Conservation (phyloP, 2,113 vertebrate genomes). For the Tragelaphus scriptus region DNA sequence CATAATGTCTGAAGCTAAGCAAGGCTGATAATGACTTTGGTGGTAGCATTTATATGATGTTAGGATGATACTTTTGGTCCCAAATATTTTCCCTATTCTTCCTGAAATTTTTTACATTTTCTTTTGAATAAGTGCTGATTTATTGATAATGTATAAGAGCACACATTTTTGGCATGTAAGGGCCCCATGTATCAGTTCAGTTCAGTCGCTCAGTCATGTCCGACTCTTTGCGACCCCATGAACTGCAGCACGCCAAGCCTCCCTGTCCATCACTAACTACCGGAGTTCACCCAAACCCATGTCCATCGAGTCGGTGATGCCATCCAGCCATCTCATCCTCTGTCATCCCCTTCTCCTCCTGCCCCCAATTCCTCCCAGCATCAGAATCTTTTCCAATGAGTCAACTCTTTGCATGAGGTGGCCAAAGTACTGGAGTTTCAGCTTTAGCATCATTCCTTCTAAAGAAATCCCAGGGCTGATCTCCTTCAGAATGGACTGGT, state of each 20-base stretch:
- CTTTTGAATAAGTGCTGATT: neutral
- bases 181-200: neutral
- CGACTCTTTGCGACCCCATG: rapidly evolving
- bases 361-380: no score
- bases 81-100: neutral
- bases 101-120: neutral
- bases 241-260: neutral
- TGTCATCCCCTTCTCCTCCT: no score
- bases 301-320: rapidly evolving
- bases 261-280: neutral
- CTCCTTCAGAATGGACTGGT: no score
- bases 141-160: neutral
- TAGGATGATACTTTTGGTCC: neutral
- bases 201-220: no score
- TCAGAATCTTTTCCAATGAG: no score
- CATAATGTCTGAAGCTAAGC: neutral
- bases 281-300: rapidly evolving
- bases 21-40: neutral
- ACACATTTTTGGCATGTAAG: neutral
- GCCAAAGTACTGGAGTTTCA: no score
- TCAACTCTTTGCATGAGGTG: no score
- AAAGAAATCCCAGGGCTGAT: no score
- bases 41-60: neutral
- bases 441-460: no score
- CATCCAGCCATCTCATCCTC: no score